Evolutionary conservation across 2,888 invertebrate species (phyloP), one percentile per base, ranked within the genome.

Genomic region (Lycia hirtaria): DNA sequence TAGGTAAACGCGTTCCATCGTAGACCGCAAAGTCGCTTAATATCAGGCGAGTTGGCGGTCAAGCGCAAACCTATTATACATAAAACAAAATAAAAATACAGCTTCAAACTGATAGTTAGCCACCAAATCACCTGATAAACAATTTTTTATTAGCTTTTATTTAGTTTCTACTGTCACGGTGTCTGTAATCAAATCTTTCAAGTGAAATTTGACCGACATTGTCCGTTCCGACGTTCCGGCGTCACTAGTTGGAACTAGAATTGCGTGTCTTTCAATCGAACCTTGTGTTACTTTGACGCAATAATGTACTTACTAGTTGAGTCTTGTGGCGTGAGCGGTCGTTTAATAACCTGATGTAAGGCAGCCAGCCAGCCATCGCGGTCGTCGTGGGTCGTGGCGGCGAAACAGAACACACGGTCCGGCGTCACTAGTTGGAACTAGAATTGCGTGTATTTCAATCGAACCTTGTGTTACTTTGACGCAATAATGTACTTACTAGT

Each of bases 401-500:
- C 96, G 53, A 97, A 86, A 75, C 96, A 94, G 83, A 94, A 97
- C 35, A 94, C 94, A 51, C 97, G 87, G 58, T 96, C 96, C 0
- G 96, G 97, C 0, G 97, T 97, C 63, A 95, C 94, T 44, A 97
- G 91, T 38, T 96, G 96, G 88, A 98, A 97, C 28, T 96, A 94
- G 76, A 95, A 96, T 1, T 96, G 94, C 71, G 96, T 95, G 64
- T 96, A 96, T 68, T 95, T 95, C 95, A 95, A 0, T 91, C 92
- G 69, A 89, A 90, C 28, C 90, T 90, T 0, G 89, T 89, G 67
- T 90, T 90, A 95, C 93, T 68, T 94, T 93, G 28, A 97, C 94
- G 58, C 94, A 93, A 81, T 95, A 97, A n/a, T n/a, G n/a, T n/a
- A 88, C 93, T 93, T 78, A 96, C 96, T 94, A 68, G 94, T 93